These are phyloP conservation scores for Ectemnius lituratus DNA, from an alignment of 2,888 invertebrate genomes.

Conservation along the genomic window DNA sequence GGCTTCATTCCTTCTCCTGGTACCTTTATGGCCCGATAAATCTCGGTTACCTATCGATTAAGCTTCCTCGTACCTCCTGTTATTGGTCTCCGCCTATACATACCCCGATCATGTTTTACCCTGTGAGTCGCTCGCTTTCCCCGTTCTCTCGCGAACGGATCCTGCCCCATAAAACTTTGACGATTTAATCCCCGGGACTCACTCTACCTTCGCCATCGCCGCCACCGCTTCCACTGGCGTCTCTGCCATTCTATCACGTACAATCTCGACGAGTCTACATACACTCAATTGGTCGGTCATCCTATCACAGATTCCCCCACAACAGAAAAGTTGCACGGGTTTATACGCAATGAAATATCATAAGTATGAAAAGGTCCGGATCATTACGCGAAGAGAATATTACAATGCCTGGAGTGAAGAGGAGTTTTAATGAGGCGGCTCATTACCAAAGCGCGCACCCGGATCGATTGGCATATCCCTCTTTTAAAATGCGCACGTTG, in stretches of 20 bases:
- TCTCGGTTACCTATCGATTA: constrained; percentile 35
- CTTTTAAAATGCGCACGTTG: constrained; percentile 7
- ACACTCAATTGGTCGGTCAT: no score
- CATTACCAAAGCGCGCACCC: constrained; percentile 13
- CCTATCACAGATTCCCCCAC: no score
- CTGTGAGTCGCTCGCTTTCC: background rate
- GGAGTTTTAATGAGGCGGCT: constrained; percentile 16
- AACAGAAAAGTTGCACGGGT: no score
- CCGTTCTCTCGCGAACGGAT: background rate
- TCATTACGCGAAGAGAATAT: constrained; percentile 6
- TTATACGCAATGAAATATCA: constrained; percentile 6
- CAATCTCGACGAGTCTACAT: no score
- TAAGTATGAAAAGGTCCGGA: constrained; percentile 8
- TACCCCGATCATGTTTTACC: constrained; percentile 4
- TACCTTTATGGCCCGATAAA: constrained; percentile 30
- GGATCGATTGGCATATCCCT: constrained; percentile 10
- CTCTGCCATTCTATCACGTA: no score
- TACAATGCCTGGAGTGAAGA: background rate
- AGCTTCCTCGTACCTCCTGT: constrained; percentile 15
- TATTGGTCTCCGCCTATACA: no score
- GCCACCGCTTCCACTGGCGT: no score
- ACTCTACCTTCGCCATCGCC: no score
- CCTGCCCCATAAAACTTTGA: constrained; percentile 1
- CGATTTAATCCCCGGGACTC: constrained; percentile 12
- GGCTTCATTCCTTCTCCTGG: constrained; percentile 31